These are phyloP conservation scores for Cynodonichthys magdalenae DNA, from an alignment of 2,797 vertebrate genomes.

Conservation along the genomic window DNA sequence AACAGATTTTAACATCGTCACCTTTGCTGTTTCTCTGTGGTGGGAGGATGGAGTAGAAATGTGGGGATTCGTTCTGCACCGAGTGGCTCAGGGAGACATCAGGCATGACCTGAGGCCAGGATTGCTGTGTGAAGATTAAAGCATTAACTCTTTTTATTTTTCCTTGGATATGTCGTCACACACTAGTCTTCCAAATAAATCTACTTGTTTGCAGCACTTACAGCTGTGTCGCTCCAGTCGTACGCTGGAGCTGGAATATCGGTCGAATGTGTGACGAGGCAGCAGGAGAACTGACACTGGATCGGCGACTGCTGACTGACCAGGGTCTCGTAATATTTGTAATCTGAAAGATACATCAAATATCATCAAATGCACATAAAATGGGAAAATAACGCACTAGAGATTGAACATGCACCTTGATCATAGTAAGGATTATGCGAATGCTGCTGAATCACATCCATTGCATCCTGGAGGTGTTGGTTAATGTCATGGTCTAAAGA, in stretches of 20 bases:
- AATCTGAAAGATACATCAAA: conserved; percentile 70
- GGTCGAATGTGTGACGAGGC: conserved; percentile 67
- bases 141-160: not conserved
- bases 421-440: conserved; percentile 80
- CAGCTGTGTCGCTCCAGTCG: conserved; percentile 83
- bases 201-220: conserved; percentile 66
- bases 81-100: conserved; percentile 68
- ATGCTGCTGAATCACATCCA: conserved; percentile 92
- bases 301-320: conserved; percentile 73
- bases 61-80: conserved; percentile 71
- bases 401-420: conserved; percentile 73
- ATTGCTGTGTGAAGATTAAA: conserved; percentile 50
- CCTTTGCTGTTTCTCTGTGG: conserved; percentile 87
- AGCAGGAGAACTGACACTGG: conserved; percentile 79
- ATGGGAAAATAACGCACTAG: not conserved
- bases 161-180: not conserved
- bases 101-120: conserved; percentile 74
- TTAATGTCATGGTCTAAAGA: conserved; percentile 87
- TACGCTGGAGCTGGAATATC: conserved; percentile 71
- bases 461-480: conserved; percentile 93
- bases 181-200: not conserved
- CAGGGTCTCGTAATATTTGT: conserved; percentile 81
- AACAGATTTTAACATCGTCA: conserved; percentile 45
- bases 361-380: not conserved
- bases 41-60: conserved; percentile 72